phyloP scores from a whole-genome alignment of 2,888 invertebrate species.

The Plutella xylostella region DNA sequence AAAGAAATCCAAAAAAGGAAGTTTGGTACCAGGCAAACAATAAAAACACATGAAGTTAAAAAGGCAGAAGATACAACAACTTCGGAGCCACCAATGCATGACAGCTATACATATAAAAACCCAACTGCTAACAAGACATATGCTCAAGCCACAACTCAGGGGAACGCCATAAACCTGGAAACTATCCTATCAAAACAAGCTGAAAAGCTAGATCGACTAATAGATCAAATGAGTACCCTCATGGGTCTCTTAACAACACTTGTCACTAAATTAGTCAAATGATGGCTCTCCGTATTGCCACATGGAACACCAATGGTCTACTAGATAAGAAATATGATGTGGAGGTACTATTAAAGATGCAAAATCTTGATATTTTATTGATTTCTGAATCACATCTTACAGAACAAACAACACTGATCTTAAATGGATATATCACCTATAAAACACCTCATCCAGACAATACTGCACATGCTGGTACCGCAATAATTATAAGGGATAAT shows the following conservation, averaged over 20 bases:
- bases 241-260: conserved; percentile 15
- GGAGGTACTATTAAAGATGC: conserved; percentile 6
- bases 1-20: background rate
- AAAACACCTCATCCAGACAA: conserved; percentile 10
- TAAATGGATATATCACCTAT: background rate
- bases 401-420: background rate
- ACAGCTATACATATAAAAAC: too few species aligned
- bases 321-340: conserved; percentile 15
- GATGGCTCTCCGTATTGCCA: conserved; percentile 13
- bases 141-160: background rate
- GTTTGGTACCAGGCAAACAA: background rate
- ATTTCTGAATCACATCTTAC: conserved; percentile 10
- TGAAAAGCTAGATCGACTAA: conserved; percentile 17
- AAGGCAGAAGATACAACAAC: background rate
- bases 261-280: conserved; percentile 7
- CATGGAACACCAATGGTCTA: conserved; percentile 20
- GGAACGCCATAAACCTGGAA: conserved; percentile 2
- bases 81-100: too few species aligned
- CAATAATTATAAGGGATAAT: conserved; percentile 7
- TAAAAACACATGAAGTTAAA: background rate
- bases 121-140: background rate
- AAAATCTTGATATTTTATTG: conserved; percentile 9
- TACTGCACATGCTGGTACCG: conserved; percentile 12
- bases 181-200: conserved; percentile 14
- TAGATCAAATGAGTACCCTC: conserved; percentile 16